Percentiles rank a stretch among this genome's conserved stretches.
These are phyloP conservation scores for Tangara arthus DNA, from an alignment of 2,797 vertebrate genomes.

Conservation along the genomic window DNA sequence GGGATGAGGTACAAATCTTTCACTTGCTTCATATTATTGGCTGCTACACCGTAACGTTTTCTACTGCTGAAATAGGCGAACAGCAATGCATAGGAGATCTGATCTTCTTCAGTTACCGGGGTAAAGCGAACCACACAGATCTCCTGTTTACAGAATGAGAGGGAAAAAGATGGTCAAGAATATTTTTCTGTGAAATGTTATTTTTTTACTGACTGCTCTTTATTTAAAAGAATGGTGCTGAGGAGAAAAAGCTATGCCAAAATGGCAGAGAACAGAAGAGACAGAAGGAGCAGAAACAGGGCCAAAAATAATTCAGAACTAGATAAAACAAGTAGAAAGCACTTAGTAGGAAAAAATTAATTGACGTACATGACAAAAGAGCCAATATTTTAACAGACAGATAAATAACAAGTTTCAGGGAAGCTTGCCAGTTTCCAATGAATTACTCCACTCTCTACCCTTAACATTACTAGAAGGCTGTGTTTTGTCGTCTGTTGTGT, in stretches of 20 bases:
- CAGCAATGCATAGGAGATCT: slow-evolving; percentile 94
- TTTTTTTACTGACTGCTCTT: neutral
- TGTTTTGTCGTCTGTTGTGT: neutral
- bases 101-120: slow-evolving; percentile 96
- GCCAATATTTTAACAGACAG: neutral
- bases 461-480: neutral
- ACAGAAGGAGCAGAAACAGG: neutral
- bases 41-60: slow-evolving; percentile 94
- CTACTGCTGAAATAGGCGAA: slow-evolving; percentile 99
- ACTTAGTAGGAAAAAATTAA: neutral
- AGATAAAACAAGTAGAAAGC: neutral
- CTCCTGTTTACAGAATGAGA: slow-evolving; percentile 79
- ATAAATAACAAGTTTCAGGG: neutral
- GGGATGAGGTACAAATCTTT: slow-evolving; percentile 99
- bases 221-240: neutral
- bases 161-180: neutral
- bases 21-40: slow-evolving; percentile 96
- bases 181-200: neutral
- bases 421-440: neutral
- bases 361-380: neutral
- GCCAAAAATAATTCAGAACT: neutral
- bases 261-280: neutral
- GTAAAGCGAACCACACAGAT: slow-evolving; percentile 95
- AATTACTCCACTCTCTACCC: neutral
- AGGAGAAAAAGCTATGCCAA: neutral